phyloP scores from a whole-genome alignment of 2,888 invertebrate species.

The Cephus pulcher region DNA sequence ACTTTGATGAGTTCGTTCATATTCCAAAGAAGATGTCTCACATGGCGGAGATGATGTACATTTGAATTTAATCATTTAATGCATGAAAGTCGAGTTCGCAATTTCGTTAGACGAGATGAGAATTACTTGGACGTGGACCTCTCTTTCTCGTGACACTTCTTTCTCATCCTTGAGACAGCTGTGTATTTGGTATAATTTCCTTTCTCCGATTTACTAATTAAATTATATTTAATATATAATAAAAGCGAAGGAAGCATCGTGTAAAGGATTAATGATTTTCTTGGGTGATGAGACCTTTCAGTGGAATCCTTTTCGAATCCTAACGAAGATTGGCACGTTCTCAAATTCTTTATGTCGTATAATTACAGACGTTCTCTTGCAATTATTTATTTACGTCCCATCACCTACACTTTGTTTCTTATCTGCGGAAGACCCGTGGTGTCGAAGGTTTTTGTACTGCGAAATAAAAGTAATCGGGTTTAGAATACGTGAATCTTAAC shows the following conservation, averaged over 20 bases:
- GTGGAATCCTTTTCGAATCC: neutral
- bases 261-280: neutral
- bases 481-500: neutral
- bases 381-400: neutral
- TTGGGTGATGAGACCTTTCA: neutral
- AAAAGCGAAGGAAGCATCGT: conserved; percentile 22
- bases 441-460: conserved; percentile 22
- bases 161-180: neutral
- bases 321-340: neutral
- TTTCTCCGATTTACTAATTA: conserved; percentile 37
- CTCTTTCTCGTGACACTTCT: neutral
- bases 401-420: conserved; percentile 7
- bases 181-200: conserved; percentile 28
- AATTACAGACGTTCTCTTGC: neutral
- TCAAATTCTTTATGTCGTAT: neutral
- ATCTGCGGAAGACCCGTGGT: neutral
- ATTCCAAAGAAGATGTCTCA: conserved; percentile 98
- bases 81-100: neutral
- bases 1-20: conserved; percentile 95
- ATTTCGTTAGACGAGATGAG: neutral
- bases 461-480: conserved; percentile 14
- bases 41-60: conserved; percentile 99
- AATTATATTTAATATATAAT: conserved; percentile 44
- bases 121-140: neutral
- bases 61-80: conserved; percentile 68